phyloP scores from a whole-genome alignment of 2,113 vertebrate genomes.

The Scomber colias region DNA sequence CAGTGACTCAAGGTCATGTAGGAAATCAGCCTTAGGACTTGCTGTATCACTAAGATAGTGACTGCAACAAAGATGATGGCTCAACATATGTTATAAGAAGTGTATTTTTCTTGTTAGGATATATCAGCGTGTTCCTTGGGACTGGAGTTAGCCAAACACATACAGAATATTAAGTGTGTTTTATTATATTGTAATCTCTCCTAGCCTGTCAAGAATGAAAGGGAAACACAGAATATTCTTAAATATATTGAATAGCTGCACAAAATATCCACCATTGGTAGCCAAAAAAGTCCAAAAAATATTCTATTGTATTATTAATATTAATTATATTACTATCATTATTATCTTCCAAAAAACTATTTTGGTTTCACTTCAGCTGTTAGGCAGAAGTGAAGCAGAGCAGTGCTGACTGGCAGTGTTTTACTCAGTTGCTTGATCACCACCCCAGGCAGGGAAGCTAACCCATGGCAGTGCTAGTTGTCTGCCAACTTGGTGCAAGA shows the following conservation, averaged over 20 bases:
- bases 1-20: background rate
- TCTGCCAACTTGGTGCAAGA: constrained; percentile 6
- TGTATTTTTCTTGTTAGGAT: background rate
- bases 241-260: background rate
- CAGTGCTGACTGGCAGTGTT: background rate
- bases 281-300: background rate
- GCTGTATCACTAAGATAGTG: background rate
- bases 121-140: background rate
- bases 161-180: background rate
- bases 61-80: too few species aligned
- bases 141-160: background rate
- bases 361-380: constrained; percentile 17
- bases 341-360: background rate
- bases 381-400: constrained; percentile 1
- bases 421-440: background rate
- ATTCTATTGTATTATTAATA: too few species aligned
- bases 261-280: background rate
- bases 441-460: background rate
- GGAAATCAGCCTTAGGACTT: background rate
- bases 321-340: background rate
- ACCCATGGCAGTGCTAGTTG: background rate
- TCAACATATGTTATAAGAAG: background rate
- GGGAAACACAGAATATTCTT: background rate
- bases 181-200: background rate
- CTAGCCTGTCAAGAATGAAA: background rate